Percentiles rank a stretch among this genome's conserved stretches.
These are phyloP conservation scores for Sminthurinus aureus DNA, from an alignment of 2,888 invertebrate genomes.

Conservation along the genomic window DNA sequence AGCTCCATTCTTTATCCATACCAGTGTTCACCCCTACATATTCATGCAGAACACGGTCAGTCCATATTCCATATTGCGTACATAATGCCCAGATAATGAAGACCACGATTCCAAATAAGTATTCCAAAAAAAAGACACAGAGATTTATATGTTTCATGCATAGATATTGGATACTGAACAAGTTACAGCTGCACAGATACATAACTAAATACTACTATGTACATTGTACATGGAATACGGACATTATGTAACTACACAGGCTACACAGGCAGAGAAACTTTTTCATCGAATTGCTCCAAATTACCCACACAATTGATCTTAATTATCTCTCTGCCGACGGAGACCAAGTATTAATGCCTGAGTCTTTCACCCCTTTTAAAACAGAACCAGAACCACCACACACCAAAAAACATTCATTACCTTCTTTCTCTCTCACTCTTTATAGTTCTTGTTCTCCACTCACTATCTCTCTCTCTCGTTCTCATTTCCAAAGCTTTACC, in stretches of 20 bases:
- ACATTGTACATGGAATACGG: no score
- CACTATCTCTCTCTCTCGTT: not conserved
- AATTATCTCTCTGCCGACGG: slow-evolving; percentile 48
- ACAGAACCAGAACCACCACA: slow-evolving; percentile 4
- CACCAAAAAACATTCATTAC: slow-evolving; percentile 13
- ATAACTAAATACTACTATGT: no score
- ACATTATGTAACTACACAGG: not conserved
- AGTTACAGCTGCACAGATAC: no score
- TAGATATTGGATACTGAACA: no score
- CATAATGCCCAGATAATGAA: no score
- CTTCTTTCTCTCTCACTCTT: not conserved
- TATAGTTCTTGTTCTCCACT: not conserved
- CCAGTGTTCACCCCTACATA: no score
- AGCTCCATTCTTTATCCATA: no score
- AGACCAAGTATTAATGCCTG: slow-evolving; percentile 49
- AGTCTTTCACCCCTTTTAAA: slow-evolving; percentile 28
- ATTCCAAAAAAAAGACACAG: no score
- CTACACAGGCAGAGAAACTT: slow-evolving; percentile 6
- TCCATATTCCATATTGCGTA: no score
- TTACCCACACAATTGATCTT: slow-evolving; percentile 56
- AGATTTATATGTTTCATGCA: no score
- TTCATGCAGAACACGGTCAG: no score
- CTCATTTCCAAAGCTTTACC: not conserved
- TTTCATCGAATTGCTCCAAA: slow-evolving; percentile 47
- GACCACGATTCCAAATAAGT: no score